A percentile compares a stretch with the other conserved stretches of the same genome.
These are phyloP conservation scores for Pterobdella sp. DNA, from an alignment of 2,888 invertebrate genomes.

Conservation along the genomic window DNA sequence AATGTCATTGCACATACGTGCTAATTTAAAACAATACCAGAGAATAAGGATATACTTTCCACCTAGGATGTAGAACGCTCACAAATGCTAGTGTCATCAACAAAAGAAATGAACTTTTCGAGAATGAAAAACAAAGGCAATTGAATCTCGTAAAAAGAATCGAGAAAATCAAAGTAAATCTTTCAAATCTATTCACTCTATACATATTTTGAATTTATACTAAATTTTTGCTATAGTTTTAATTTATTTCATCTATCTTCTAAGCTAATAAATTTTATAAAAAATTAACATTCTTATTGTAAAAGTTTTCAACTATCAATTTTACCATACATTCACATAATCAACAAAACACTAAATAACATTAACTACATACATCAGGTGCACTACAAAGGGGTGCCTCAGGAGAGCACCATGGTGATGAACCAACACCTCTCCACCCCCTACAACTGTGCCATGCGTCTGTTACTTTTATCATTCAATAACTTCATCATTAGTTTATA, in stretches of 20 bases:
- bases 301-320: no score
- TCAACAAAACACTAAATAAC: no score
- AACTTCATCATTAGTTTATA: no score
- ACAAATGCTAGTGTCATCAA: slow-evolving; percentile 45
- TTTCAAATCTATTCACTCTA: neutral
- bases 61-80: no score
- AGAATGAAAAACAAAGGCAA: slow-evolving; percentile 69
- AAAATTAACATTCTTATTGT: no score
- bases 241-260: neutral
- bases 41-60: no score
- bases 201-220: neutral
- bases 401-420: slow-evolving; percentile 72
- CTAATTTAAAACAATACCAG: no score
- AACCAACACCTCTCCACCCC: slow-evolving; percentile 87
- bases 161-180: slow-evolving; percentile 75
- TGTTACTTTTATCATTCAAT: no score
- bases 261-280: neutral
- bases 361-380: slow-evolving; percentile 38
- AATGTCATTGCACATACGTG: no score
- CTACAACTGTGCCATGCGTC: slow-evolving; percentile 81
- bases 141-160: slow-evolving; percentile 67
- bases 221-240: neutral
- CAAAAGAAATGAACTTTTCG: slow-evolving; percentile 58
- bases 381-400: slow-evolving; percentile 66
- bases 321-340: no score